phyloP scores from a whole-genome alignment of 2,797 vertebrate genomes.

The Novumbra hubbsi region DNA sequence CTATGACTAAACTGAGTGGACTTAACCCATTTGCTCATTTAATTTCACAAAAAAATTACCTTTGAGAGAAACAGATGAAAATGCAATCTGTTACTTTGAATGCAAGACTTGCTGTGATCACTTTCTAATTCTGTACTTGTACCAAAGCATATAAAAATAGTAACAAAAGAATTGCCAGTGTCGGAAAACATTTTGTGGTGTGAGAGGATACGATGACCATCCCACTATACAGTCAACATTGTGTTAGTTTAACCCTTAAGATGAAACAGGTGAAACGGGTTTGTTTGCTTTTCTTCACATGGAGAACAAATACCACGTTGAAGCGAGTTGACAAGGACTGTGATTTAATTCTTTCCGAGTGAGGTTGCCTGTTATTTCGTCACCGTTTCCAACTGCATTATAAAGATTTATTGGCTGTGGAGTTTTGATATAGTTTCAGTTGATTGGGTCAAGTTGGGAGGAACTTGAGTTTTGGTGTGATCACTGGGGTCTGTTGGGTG shows the following conservation, averaged over 20 bases:
- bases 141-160: no score
- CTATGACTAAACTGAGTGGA: no score
- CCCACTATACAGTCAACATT: no score
- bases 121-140: no score
- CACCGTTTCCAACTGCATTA: constrained; percentile 50
- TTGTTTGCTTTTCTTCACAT: constrained; percentile 12
- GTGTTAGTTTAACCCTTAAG: background rate
- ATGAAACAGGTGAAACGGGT: background rate
- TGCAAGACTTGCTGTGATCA: no score
- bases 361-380: constrained; percentile 61
- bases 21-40: no score
- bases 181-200: no score
- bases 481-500: constrained; percentile 31
- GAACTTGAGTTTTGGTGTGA: background rate
- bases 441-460: background rate
- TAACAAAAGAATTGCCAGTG: no score
- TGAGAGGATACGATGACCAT: no score
- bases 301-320: constrained; percentile 12
- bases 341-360: constrained; percentile 16
- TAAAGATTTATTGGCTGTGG: constrained; percentile 10
- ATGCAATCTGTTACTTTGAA: no score
- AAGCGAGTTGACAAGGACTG: constrained; percentile 39
- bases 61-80: no score
- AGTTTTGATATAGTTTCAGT: constrained; percentile 31
- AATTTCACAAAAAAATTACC: no score